Conservation (phyloP, 2,888 invertebrate species). For the Limnephilus rhombicus region DNA sequence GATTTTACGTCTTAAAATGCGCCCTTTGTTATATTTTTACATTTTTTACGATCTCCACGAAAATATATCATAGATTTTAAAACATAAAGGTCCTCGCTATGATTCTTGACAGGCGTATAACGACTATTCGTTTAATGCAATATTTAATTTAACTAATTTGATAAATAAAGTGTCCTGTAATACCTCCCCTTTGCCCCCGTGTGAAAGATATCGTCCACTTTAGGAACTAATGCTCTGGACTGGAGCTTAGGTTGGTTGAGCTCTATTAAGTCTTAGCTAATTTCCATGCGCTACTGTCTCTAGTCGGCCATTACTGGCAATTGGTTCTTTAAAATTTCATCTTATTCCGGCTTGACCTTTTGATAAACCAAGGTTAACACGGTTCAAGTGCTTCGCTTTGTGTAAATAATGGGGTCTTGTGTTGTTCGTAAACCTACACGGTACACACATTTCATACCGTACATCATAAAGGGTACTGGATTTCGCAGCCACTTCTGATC, state of each 20-base stretch:
- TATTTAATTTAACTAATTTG: background rate
- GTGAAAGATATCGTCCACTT: background rate
- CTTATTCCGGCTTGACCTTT: slow-evolving; percentile 1
- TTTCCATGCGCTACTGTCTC: background rate
- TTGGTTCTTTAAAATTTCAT: background rate
- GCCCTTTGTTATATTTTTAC: background rate
- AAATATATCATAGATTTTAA: too few species aligned
- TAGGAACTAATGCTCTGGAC: background rate
- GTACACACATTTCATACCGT: background rate
- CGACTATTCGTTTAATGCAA: too few species aligned
- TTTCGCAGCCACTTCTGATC: background rate
- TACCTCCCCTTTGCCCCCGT: background rate
- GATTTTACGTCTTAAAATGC: background rate
- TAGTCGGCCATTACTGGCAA: background rate
- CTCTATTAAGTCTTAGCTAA: background rate
- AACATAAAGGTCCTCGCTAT: background rate
- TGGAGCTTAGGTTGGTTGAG: background rate
- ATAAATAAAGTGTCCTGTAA: too few species aligned
- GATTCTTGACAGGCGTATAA: background rate
- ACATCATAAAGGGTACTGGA: background rate
- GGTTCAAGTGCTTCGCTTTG: background rate
- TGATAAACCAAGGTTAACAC: background rate
- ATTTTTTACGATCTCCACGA: background rate
- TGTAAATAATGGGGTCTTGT: background rate
- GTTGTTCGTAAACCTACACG: background rate